A percentile compares a stretch with the other conserved stretches of the same genome.
phyloP scores from a whole-genome alignment of 2,888 invertebrate genomes.

The Phania funesta region DNA sequence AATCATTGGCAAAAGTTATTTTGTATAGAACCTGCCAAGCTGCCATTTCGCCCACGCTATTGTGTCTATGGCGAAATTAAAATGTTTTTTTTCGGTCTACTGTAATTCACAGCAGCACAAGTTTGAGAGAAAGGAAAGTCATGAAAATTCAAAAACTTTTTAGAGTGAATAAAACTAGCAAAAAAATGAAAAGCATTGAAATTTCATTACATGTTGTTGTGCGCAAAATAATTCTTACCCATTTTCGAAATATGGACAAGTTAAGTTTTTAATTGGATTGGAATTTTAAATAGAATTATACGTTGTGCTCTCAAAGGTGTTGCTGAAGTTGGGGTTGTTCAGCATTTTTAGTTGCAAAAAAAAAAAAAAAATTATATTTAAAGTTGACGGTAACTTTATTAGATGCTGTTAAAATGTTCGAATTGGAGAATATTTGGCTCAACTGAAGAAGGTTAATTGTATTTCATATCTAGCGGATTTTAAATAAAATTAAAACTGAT shows the following conservation, averaged over 20 bases:
- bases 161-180: neutral
- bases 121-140: neutral
- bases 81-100: neutral
- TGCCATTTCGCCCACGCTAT: constrained; percentile 2
- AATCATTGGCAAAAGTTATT: constrained; percentile 54
- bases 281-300: constrained; percentile 51
- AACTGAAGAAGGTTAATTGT: neutral
- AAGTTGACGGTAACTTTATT: neutral
- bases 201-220: constrained; percentile 43
- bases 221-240: constrained; percentile 28
- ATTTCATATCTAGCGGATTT: too few relatives aligned
- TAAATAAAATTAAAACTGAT: too few relatives aligned
- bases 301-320: constrained; percentile 41
- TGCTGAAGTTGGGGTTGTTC: constrained; percentile 6
- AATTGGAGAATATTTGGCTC: neutral
- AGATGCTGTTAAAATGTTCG: neutral
- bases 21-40: constrained; percentile 14
- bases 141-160: constrained; percentile 36
- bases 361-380: constrained; percentile 37
- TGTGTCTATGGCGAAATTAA: constrained; percentile 1
- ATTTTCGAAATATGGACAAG: constrained; percentile 42
- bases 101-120: neutral
- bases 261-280: constrained; percentile 62
- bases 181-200: constrained; percentile 22
- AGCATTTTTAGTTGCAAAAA: constrained; percentile 30